These are phyloP conservation scores for Neria commutata DNA, from an alignment of 2,888 invertebrate genomes.

Conservation along the genomic window DNA sequence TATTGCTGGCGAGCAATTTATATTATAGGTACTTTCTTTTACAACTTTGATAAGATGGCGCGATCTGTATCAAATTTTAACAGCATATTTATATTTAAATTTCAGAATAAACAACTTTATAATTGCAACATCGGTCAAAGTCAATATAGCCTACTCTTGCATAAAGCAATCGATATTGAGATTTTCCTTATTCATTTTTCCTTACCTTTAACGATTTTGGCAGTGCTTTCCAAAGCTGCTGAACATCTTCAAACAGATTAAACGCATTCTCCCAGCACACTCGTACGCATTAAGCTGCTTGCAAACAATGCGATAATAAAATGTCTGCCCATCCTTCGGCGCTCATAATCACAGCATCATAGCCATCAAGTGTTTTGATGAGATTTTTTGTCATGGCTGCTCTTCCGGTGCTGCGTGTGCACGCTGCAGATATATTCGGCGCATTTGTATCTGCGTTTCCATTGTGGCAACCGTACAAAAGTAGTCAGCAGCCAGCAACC, in stretches of 20 bases:
- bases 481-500: slow-evolving; percentile 8
- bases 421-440: background rate
- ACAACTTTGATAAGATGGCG: too few relatives aligned
- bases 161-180: too few relatives aligned
- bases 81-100: too few relatives aligned
- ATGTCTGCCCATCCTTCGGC: background rate
- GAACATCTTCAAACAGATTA: background rate
- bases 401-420: slow-evolving; percentile 30
- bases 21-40: too few relatives aligned
- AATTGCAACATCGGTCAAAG: too few relatives aligned
- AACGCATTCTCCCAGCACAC: background rate
- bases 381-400: slow-evolving; percentile 53
- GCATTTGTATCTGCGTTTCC: background rate
- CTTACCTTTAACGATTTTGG: too few relatives aligned
- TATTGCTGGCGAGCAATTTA: too few relatives aligned
- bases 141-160: too few relatives aligned
- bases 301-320: background rate
- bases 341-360: background rate
- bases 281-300: background rate
- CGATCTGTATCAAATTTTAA: too few relatives aligned
- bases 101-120: too few relatives aligned
- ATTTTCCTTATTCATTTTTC: too few relatives aligned
- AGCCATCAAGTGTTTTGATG: slow-evolving; percentile 9
- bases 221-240: too few relatives aligned
- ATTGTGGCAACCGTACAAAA: background rate